Conservation (phyloP, 2,797 vertebrate genomes). For the Myripristis jacobus region DNA sequence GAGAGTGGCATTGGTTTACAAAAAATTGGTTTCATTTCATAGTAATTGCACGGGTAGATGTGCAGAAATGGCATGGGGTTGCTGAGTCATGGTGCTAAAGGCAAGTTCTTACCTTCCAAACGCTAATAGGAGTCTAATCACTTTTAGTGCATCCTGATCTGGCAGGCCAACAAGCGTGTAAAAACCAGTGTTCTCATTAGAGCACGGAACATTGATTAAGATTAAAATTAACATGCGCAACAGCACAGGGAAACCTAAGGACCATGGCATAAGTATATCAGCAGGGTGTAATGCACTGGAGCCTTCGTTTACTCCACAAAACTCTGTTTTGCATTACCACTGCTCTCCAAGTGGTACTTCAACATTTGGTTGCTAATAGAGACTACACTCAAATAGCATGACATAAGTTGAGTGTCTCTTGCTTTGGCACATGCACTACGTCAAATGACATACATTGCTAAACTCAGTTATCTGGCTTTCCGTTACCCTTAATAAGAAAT, state of each 20-base stretch:
- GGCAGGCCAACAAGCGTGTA: slow-evolving; percentile 77
- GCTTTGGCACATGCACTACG: too few species aligned
- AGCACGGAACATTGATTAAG: slow-evolving; percentile 80
- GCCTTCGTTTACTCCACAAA: slow-evolving; percentile 38
- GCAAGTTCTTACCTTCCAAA: slow-evolving; percentile 57
- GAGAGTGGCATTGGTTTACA: slow-evolving; percentile 16
- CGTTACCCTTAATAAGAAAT: too few species aligned
- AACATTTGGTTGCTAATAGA: background rate
- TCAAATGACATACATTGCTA: too few species aligned
- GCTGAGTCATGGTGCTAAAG: slow-evolving; percentile 32
- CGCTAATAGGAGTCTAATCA: slow-evolving; percentile 75
- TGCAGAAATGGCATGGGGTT: background rate
- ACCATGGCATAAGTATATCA: slow-evolving; percentile 55
- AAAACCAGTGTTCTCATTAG: slow-evolving; percentile 79
- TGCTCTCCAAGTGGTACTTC: slow-evolving; percentile 20
- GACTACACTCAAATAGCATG: background rate
- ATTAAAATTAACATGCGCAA: slow-evolving; percentile 76
- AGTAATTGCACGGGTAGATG: slow-evolving; percentile 1
- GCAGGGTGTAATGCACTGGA: slow-evolving; percentile 56
- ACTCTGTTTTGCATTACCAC: slow-evolving; percentile 36
- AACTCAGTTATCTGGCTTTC: too few species aligned
- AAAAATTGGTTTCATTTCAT: slow-evolving; percentile 5
- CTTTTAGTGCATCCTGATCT: slow-evolving; percentile 70
- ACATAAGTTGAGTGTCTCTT: background rate
- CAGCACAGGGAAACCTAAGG: slow-evolving; percentile 57